A percentile compares a stretch with the other conserved stretches of the same genome.
phyloP scores from a whole-genome alignment of 2,888 invertebrate genomes.

The Lasioglossum figueresi region DNA sequence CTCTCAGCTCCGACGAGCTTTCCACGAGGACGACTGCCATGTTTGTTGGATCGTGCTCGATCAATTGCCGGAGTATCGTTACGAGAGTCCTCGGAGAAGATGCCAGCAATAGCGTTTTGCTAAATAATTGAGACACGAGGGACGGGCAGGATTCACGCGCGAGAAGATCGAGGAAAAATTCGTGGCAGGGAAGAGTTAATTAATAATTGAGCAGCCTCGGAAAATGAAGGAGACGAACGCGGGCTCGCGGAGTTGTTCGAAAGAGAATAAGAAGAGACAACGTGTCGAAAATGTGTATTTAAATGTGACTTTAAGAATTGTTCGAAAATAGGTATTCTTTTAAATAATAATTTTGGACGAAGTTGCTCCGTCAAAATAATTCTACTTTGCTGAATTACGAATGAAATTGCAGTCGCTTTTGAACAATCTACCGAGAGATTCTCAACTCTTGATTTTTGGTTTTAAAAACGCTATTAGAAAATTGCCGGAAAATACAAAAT shows the following conservation, averaged over 20 bases:
- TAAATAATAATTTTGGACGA: too few species aligned
- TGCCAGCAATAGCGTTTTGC: background rate
- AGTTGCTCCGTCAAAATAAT: too few species aligned
- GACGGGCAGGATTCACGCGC: background rate
- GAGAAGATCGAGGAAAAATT: background rate
- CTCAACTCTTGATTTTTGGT: too few species aligned
- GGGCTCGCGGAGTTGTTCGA: too few species aligned
- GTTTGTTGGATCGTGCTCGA: constrained; percentile 33
- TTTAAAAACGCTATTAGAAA: too few species aligned
- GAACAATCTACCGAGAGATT: too few species aligned
- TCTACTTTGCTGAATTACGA: too few species aligned
- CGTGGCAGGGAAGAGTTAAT: background rate
- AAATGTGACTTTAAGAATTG: too few species aligned
- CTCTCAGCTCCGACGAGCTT: constrained; percentile 19
- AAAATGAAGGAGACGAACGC: background rate
- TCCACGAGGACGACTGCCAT: constrained; percentile 21
- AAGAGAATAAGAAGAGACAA: background rate
- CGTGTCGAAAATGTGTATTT: background rate
- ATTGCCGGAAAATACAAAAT: too few species aligned
- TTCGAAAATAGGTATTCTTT: too few species aligned
- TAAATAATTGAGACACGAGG: background rate
- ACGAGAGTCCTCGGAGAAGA: background rate
- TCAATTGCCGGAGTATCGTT: constrained; percentile 31
- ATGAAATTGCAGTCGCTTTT: too few species aligned
- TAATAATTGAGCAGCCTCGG: background rate